Conservation (phyloP, 2,113 vertebrate genomes). For the Edolisoma coerulescens region DNA sequence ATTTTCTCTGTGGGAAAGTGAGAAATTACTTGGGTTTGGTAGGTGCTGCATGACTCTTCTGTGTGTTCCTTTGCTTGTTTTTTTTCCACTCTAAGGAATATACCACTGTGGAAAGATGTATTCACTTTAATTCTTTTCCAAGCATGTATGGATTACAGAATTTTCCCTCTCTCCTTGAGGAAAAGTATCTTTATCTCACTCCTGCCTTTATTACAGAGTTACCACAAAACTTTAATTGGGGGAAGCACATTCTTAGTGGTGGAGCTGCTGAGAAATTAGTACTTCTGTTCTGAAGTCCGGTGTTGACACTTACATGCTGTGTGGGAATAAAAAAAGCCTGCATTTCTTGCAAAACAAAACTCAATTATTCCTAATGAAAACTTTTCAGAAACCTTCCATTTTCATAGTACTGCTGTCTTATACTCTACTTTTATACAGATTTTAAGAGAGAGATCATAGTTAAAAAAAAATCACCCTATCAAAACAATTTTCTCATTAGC, state of each 20-base stretch:
- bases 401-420: background rate
- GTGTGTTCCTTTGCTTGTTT: background rate
- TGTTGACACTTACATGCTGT: background rate
- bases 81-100: background rate
- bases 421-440: background rate
- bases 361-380: background rate
- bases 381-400: background rate
- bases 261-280: background rate
- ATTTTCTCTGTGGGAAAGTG: conserved; percentile 49
- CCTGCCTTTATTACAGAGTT: background rate
- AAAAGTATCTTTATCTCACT: background rate
- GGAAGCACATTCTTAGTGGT: background rate
- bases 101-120: background rate
- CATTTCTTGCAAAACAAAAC: background rate
- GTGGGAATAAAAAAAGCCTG: background rate
- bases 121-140: background rate
- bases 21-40: background rate
- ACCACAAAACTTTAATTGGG: background rate
- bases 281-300: background rate
- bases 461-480: background rate
- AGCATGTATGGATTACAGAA: background rate
- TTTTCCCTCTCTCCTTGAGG: background rate
- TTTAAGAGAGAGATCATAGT: background rate
- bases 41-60: background rate
- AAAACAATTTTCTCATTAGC: background rate